Conservation (phyloP, 2,113 vertebrate species). For the Psittacara wagleri region DNA sequence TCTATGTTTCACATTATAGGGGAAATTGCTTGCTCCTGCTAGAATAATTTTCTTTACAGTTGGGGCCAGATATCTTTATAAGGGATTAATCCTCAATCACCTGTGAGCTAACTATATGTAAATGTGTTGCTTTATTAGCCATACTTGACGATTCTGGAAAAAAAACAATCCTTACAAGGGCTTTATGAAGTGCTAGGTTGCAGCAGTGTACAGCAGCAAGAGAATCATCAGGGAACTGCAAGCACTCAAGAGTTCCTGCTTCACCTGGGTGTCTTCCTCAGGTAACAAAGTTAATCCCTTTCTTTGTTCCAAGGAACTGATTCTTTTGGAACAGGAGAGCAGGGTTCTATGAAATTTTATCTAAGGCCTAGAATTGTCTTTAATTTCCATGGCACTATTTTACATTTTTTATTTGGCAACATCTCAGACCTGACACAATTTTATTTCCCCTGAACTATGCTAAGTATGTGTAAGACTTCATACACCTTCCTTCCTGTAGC, state of each 20-base stretch:
- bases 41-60: constrained; percentile 32
- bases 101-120: constrained; percentile 26
- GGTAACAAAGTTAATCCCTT: neutral
- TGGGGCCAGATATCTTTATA: constrained; percentile 32
- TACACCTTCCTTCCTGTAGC: neutral
- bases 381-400: neutral
- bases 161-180: neutral
- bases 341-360: neutral
- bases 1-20: constrained; percentile 37
- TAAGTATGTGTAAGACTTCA: neutral
- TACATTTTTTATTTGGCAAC: neutral
- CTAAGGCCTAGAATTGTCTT: neutral
- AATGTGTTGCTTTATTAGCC: constrained; percentile 25
- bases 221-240: neutral
- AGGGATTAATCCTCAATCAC: constrained; percentile 5
- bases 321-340: neutral
- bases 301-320: neutral
- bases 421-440: neutral
- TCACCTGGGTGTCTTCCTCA: neutral
- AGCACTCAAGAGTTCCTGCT: neutral
- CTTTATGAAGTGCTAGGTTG: neutral
- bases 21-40: neutral
- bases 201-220: neutral
- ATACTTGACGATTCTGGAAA: neutral
- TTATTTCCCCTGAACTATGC: neutral